Evolutionary conservation across 2,797 vertebrate species (phyloP).

Genomic region (Neomorphus geoffroyi): DNA sequence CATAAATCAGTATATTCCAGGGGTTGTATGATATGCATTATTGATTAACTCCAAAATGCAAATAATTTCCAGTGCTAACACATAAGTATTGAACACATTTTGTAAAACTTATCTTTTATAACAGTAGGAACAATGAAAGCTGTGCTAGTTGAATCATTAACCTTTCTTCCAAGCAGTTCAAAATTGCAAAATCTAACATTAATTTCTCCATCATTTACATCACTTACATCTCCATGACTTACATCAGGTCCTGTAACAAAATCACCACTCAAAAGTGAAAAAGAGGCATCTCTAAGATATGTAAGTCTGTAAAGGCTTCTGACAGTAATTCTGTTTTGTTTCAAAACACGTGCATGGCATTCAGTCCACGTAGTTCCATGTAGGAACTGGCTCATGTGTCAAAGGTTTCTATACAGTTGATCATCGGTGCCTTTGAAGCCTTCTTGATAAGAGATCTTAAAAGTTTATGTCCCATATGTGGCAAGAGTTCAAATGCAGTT

Average conservation of each 20-base stretch:
- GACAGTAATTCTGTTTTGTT: background rate
- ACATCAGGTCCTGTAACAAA: background rate
- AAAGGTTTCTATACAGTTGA: background rate
- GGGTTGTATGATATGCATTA: background rate
- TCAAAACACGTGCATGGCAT: background rate
- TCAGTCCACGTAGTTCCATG: background rate
- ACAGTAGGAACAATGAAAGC: background rate
- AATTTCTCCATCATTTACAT: slow-evolving; percentile 24
- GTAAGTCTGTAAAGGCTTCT: background rate
- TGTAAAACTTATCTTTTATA: background rate
- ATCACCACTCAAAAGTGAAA: background rate
- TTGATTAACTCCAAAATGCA: background rate
- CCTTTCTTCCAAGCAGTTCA: background rate
- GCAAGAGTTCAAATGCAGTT: background rate
- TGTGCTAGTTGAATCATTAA: background rate
- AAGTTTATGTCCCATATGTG: background rate
- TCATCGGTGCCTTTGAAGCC: background rate
- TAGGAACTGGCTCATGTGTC: background rate
- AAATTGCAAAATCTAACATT: background rate
- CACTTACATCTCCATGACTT: too few relatives aligned
- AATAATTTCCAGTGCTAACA: background rate
- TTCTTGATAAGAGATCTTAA: background rate
- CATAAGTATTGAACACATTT: background rate
- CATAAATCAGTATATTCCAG: background rate
- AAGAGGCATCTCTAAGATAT: background rate